A percentile compares a stretch with the other conserved stretches of the same genome.
Evolutionary conservation across 1,140 invertebrate genomes (phyloP).

Genomic region (Lutraria rhynchaena): DNA sequence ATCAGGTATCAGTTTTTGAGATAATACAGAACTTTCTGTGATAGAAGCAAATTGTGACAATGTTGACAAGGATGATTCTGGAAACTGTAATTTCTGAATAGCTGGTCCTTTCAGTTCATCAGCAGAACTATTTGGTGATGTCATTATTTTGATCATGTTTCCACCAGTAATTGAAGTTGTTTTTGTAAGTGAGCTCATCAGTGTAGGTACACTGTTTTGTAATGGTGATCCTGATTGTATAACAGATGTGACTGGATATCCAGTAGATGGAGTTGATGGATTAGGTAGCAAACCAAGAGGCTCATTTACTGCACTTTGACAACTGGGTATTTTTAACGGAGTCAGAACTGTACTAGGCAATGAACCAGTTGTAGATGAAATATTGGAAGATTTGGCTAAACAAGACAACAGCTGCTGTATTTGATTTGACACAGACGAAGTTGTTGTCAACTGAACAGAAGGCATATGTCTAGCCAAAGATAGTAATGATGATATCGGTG

Average conservation of each 20-base stretch:
- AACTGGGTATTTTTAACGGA: slow-evolving; percentile 17
- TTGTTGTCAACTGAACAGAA: slow-evolving; percentile 66
- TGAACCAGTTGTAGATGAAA: not conserved
- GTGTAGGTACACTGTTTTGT: slow-evolving; percentile 56
- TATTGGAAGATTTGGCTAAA: slow-evolving; percentile 49
- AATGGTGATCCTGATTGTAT: slow-evolving; percentile 54
- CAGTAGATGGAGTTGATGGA: slow-evolving; percentile 11
- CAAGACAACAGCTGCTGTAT: slow-evolving; percentile 74
- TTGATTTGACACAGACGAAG: slow-evolving; percentile 65
- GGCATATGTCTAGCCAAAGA: slow-evolving; percentile 54
- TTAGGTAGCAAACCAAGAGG: not conserved
- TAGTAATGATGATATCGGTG: slow-evolving; percentile 41
- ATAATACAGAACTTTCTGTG: not conserved
- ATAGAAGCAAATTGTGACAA: not conserved
- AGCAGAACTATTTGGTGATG: not conserved
- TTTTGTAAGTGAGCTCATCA: slow-evolving; percentile 51
- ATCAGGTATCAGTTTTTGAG: no score
- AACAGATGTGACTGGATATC: not conserved
- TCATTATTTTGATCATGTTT: slow-evolving; percentile 34
- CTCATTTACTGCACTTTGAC: not conserved
- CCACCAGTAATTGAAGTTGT: not conserved
- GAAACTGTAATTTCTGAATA: slow-evolving; percentile 73
- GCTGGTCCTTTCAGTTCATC: slow-evolving; percentile 65
- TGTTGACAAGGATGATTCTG: slow-evolving; percentile 67
- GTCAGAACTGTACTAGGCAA: slow-evolving; percentile 5